Conservation (phyloP, 2,888 invertebrate genomes). For the Mantis religiosa region DNA sequence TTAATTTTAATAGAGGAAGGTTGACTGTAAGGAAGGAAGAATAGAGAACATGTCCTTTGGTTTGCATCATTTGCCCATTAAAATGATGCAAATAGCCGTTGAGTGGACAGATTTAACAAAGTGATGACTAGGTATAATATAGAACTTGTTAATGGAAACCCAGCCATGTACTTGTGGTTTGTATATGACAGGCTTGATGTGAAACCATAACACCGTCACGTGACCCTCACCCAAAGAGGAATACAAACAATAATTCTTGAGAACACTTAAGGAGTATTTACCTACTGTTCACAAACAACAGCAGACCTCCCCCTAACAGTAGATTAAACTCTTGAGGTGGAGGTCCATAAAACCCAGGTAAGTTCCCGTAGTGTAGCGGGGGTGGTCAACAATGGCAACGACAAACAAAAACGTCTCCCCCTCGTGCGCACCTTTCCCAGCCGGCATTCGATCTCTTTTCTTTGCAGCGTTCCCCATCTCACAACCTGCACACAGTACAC, state of each 20-base stretch:
- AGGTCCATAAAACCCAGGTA: conserved; percentile 1
- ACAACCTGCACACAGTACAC: background rate
- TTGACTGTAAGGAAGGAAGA: too few species aligned
- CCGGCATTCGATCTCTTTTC: background rate
- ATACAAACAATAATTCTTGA: background rate
- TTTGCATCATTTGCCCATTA: too few species aligned
- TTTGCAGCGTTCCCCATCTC: background rate
- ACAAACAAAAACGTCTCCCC: background rate
- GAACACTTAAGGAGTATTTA: background rate
- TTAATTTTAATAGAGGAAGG: too few species aligned
- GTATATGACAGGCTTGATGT: background rate
- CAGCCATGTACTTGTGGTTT: background rate
- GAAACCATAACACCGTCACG: background rate
- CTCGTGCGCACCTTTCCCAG: background rate
- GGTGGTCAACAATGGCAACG: background rate
- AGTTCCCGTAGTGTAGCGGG: background rate
- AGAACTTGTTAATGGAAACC: too few species aligned
- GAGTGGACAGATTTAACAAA: too few species aligned
- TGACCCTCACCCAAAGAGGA: background rate
- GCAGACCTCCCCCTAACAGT: background rate
- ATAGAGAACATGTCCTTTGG: too few species aligned
- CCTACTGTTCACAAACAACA: background rate
- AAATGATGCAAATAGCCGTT: too few species aligned
- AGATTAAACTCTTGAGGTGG: background rate
- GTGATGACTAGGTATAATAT: too few species aligned